These are phyloP conservation scores for Gymnothorax javanicus DNA, from an alignment of 2,797 vertebrate species.

Conservation along the genomic window DNA sequence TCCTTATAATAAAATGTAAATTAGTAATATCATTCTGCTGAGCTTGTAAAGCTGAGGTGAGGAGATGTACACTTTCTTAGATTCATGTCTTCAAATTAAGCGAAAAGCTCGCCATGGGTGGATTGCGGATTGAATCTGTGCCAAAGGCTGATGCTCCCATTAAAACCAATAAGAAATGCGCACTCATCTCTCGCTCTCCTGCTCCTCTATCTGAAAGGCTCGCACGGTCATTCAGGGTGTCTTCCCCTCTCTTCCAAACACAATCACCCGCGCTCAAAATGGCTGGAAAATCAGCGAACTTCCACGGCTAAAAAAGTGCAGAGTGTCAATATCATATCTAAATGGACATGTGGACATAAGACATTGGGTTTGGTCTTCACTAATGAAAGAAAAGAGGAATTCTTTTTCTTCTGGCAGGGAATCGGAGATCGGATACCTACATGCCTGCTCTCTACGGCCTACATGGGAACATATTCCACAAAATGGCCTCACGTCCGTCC, in stretches of 20 bases:
- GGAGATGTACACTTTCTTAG: not conserved
- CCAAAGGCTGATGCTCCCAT: constrained; percentile 2
- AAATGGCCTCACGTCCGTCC: not conserved
- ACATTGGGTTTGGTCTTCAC: not conserved
- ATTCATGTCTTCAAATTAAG: not conserved
- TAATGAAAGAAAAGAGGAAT: not conserved
- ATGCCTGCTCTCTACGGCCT: not conserved
- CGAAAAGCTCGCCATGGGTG: not conserved
- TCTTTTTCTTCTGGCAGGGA: not conserved
- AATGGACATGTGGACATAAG: not conserved
- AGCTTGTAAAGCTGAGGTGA: not conserved
- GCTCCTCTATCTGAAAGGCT: too few relatives aligned
- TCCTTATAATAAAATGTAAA: not conserved
- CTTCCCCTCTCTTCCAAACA: not conserved
- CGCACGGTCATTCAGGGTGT: not conserved
- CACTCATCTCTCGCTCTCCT: not conserved
- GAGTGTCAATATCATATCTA: not conserved
- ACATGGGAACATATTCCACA: not conserved
- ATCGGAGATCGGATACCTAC: not conserved
- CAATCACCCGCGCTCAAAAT: too few relatives aligned
- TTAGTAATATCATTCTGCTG: constrained; percentile 5
- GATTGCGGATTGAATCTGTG: not conserved
- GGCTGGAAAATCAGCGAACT: too few relatives aligned
- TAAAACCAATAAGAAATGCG: constrained; percentile 1
- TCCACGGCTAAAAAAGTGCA: too few relatives aligned